Evolutionary conservation across 2,797 vertebrate species (phyloP).

Genomic region (Microctenopoma stevenorrisi): DNA sequence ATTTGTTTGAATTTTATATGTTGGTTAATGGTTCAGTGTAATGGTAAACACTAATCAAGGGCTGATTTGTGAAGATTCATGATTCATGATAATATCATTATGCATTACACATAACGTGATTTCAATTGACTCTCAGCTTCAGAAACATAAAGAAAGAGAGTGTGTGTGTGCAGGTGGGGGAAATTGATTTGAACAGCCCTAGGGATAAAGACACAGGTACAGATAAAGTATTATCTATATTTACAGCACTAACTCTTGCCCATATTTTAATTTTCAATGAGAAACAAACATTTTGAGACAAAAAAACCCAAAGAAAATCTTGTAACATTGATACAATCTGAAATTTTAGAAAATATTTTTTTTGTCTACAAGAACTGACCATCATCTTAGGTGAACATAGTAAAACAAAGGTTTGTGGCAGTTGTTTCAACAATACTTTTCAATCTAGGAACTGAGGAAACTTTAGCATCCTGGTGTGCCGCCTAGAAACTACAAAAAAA

Average conservation of each 20-base stretch:
- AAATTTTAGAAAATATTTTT: neutral
- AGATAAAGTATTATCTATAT: neutral
- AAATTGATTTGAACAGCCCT: too few species aligned
- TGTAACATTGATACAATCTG: neutral
- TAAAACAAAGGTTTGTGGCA: neutral
- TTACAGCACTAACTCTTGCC: neutral
- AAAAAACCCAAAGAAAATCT: neutral
- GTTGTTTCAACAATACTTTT: neutral
- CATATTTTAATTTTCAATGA: neutral
- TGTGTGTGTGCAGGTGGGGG: too few species aligned
- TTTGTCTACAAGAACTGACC: neutral
- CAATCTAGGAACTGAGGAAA: conserved; percentile 9
- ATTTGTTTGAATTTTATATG: too few species aligned
- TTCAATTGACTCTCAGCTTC: too few species aligned
- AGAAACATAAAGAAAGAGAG: too few species aligned
- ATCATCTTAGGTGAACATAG: neutral
- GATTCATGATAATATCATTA: too few species aligned
- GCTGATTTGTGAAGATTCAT: neutral
- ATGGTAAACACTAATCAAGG: neutral
- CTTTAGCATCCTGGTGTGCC: conserved; percentile 27
- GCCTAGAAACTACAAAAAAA: conserved; percentile 32
- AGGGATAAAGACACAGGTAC: too few species aligned
- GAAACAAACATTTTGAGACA: neutral
- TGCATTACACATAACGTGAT: too few species aligned
- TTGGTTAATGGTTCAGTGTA: too few species aligned